Conservation (phyloP, 1,140 invertebrate genomes). For the Thaumatotibia leucotreta region DNA sequence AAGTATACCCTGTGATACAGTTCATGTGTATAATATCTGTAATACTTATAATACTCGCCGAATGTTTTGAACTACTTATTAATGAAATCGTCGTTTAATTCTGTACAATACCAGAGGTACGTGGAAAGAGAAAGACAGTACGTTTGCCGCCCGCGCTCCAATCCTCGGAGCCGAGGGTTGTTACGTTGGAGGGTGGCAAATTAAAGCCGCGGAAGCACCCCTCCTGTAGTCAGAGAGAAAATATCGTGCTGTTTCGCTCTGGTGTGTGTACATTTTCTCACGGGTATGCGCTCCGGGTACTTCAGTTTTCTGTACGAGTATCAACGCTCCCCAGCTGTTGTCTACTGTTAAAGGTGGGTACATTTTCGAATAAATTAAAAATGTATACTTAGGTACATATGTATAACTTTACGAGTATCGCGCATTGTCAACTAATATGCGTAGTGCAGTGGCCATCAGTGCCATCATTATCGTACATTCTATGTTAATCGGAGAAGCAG, state of each 20-base stretch:
- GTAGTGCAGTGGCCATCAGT: no score
- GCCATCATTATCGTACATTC: no score
- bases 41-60: no score
- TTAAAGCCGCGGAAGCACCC: neutral
- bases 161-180: neutral
- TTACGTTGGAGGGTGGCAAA: neutral
- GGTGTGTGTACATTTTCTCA: neutral
- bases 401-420: no score
- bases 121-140: neutral
- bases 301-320: neutral
- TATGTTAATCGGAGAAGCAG: no score
- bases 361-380: neutral
- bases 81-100: no score
- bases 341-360: neutral
- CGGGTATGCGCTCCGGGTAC: neutral
- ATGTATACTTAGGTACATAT: no score
- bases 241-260: neutral
- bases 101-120: no score
- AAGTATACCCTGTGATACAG: no score
- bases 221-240: neutral
- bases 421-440: no score
- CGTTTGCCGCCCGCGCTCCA: neutral
- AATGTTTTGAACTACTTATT: no score
- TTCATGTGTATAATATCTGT: no score
- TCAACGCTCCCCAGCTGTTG: neutral